Base-by-base conservation (phyloP, 2,797 vertebrate species). In the Poeciliopsis turneri region DNA sequence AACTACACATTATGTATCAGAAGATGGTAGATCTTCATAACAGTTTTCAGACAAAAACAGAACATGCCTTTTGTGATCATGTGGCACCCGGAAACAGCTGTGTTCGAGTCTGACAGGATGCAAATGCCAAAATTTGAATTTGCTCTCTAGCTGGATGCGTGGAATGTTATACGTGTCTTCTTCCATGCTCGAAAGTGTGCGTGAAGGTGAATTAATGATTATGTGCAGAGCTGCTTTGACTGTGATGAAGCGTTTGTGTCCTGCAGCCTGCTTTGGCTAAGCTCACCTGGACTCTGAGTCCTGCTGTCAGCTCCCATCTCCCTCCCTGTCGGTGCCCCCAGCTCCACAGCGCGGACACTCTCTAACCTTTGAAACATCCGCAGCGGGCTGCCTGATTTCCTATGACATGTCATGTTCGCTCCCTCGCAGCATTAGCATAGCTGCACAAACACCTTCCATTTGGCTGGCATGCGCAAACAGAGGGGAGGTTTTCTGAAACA, bases 271-370 rank as follows among this genome's bases (percentile, higher is more conserved):
- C 82, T 90, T 84, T 90, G 86, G 86, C 78, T 85, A 90, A 85
- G 87, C 90, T 95, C 92, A 94, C 91, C 95, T 94, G 93, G 82
- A 92, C 85, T 89, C 87, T 90, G 80, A 88, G 76, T 88, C 64
- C 75, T 81, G 85, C 90, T 94, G 94, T 94, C 94, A 94, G 84
- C 85, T 94, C 77, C 79, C 88, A 94, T 95, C 92, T 91, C 86
- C 86, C 79, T 91, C 79, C 72, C 73, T 30, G 2, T 85, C 80
- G 78, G 87, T 53, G 81, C 89, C 92, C 85, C 80, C 77, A 87
- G 88, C 88, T 76, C 68, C 80, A 74, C 64, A 9, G 76, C 87
- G 80, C 70, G 12, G 84, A 92, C 86, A 84, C 75, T 85, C 80
- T 90, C 84, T 92, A 92, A 93, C 93, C 91, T 94, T 90, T 93